phyloP scores from a whole-genome alignment of 2,113 vertebrate species.

The Anguilla japonica region DNA sequence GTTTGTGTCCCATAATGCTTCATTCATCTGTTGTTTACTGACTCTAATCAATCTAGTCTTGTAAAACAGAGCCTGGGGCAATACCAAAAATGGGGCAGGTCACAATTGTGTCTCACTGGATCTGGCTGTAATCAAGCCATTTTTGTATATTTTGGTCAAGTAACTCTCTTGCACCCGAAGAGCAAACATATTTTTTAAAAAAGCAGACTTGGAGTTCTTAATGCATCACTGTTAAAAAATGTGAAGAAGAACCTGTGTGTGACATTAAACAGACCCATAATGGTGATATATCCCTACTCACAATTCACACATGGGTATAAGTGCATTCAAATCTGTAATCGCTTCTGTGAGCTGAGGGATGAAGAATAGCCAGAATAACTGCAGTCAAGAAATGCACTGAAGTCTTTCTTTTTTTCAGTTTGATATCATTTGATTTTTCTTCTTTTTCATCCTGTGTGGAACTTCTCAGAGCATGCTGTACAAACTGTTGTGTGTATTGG shows the following conservation, averaged over 20 bases:
- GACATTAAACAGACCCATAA: not conserved
- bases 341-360: not conserved
- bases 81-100: not conserved
- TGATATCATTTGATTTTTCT: not conserved
- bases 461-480: slow-evolving; percentile 13
- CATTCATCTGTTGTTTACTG: not conserved
- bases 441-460: slow-evolving; percentile 4
- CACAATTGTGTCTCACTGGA: not conserved
- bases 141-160: not conserved
- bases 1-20: not conserved
- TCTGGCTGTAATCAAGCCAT: not conserved
- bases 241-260: not conserved
- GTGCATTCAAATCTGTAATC: not conserved
- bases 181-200: not conserved
- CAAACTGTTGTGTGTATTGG: not conserved
- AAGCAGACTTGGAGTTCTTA: not conserved
- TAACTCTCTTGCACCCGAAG: not conserved
- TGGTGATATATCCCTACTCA: no score
- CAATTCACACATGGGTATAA: no score
- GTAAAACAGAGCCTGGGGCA: not conserved
- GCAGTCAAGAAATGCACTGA: not conserved
- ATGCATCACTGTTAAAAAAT: not conserved
- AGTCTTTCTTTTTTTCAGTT: not conserved
- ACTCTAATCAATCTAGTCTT: not conserved
- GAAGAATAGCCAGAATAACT: not conserved